Evolutionary conservation across 1,140 invertebrate genomes (phyloP).

Genomic region (Drosophila jambulina): DNA sequence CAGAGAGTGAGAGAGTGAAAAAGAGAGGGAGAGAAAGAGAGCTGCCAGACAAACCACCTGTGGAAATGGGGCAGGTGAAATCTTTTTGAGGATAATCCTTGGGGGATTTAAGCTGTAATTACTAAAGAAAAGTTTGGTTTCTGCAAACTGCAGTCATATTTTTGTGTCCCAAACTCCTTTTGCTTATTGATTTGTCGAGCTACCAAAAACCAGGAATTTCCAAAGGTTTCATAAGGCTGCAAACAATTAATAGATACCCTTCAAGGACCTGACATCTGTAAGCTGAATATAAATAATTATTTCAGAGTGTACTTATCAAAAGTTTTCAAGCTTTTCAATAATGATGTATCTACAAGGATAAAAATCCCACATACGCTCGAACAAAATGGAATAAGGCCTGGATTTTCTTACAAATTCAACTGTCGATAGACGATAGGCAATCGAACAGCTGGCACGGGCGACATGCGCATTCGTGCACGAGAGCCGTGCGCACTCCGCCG

Average conservation of each 20-base stretch:
- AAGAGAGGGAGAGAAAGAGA: background rate
- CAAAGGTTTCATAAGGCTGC: background rate
- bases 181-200: conserved; percentile 25
- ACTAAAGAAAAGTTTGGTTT: background rate
- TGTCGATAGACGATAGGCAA: conserved; percentile 31
- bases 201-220: background rate
- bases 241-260: background rate
- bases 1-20: background rate
- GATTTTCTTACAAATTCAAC: background rate
- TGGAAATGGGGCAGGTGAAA: conserved; percentile 12
- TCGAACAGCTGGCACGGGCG: conserved; percentile 24
- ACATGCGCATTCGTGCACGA: conserved; percentile 20
- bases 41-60: conserved; percentile 28
- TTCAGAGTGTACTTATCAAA: too few species aligned
- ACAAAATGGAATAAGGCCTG: background rate
- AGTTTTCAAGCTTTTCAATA: too few species aligned
- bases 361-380: background rate
- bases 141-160: background rate
- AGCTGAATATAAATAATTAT: background rate
- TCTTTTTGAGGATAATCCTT: background rate
- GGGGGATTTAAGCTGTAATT: background rate
- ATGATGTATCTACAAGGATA: background rate
- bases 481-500: conserved; percentile 27
- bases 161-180: background rate
- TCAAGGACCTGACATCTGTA: too few species aligned